These are phyloP conservation scores for Solea senegalensis DNA, from an alignment of 2,113 vertebrate species.

Conservation along the genomic window DNA sequence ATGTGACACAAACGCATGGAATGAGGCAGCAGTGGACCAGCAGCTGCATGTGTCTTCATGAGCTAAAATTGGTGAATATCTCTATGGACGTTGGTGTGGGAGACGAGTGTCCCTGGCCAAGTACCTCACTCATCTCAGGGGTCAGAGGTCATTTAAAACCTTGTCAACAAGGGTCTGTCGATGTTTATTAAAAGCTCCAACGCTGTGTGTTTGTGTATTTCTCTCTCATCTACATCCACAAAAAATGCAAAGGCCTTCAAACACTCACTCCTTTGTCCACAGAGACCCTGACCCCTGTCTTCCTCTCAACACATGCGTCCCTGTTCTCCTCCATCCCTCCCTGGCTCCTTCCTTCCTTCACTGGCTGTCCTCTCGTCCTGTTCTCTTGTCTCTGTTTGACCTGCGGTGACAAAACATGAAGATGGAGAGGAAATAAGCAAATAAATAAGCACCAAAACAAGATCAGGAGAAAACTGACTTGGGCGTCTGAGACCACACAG, in stretches of 20 bases:
- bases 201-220: no score
- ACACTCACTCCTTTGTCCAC: slow-evolving; percentile 49
- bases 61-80: no score
- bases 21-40: no score
- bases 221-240: no score
- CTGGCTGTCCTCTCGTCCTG: not conserved
- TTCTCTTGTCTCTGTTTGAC: not conserved
- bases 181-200: no score
- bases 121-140: no score
- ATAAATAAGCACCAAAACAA: not conserved
- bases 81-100: no score
- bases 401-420: not conserved
- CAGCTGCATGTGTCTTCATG: no score
- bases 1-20: no score
- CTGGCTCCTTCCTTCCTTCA: not conserved
- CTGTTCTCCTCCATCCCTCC: slow-evolving; percentile 5
- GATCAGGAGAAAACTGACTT: not conserved
- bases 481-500: not conserved
- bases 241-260: slow-evolving; percentile 45
- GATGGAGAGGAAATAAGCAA: not conserved
- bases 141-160: no score
- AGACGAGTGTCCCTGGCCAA: no score
- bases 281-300: slow-evolving; percentile 19
- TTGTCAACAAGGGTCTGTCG: no score
- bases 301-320: slow-evolving; percentile 31